phyloP scores from a whole-genome alignment of 2,797 vertebrate genomes.

The Neopelma chrysocephalum region DNA sequence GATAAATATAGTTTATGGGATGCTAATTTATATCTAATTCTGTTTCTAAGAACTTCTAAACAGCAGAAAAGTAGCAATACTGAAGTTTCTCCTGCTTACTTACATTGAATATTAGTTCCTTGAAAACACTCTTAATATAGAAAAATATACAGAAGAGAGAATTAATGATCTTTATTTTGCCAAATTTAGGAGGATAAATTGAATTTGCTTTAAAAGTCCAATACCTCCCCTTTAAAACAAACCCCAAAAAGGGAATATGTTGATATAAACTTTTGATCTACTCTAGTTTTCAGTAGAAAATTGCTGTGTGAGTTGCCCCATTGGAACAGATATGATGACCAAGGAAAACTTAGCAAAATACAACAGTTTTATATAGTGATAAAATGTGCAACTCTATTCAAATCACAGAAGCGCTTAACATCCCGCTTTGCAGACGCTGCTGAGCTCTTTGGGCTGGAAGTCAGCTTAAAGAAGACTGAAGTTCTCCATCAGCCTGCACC shows the following conservation, averaged over 20 bases:
- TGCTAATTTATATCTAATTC: not conserved
- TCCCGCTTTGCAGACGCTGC: no score
- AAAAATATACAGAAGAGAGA: not conserved
- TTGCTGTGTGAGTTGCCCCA: not conserved
- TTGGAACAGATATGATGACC: not conserved
- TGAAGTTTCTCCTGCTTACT: not conserved
- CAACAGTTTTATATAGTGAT: not conserved
- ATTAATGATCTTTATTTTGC: not conserved
- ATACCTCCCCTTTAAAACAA: not conserved
- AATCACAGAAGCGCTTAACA: no score
- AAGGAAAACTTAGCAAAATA: not conserved
- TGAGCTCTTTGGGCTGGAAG: no score
- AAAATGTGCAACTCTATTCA: not conserved
- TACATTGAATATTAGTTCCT: no score
- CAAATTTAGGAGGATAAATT: not conserved
- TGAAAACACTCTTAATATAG: not conserved
- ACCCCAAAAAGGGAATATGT: not conserved
- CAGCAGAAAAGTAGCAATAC: not conserved
- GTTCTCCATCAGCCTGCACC: no score
- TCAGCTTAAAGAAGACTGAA: no score
- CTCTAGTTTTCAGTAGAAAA: not conserved
- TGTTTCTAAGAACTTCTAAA: not conserved
- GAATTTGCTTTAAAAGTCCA: not conserved
- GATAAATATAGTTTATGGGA: not conserved
- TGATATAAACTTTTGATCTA: not conserved